A percentile compares a stretch with the other conserved stretches of the same genome.
These are phyloP conservation scores for Cinclus mexicanus DNA, from an alignment of 2,113 vertebrate species.

Conservation along the genomic window DNA sequence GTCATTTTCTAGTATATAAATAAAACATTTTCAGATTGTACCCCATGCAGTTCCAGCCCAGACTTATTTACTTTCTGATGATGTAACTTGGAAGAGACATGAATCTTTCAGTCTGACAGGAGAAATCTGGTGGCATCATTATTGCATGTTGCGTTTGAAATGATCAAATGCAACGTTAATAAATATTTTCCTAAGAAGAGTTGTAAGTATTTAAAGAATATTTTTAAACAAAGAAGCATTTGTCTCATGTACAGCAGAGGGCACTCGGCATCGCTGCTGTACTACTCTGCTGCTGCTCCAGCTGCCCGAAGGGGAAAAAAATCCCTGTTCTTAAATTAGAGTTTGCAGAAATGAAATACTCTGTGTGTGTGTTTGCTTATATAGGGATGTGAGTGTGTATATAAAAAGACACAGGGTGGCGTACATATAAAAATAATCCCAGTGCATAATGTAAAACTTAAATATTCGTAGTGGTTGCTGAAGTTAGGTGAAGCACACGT, in stretches of 20 bases:
- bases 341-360: slow-evolving; percentile 31
- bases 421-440: slow-evolving; percentile 50
- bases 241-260: slow-evolving; percentile 71
- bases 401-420: slow-evolving; percentile 47
- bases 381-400: background rate
- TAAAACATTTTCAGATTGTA: slow-evolving; percentile 20
- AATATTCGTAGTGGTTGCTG: background rate
- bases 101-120: background rate
- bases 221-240: background rate
- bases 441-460: slow-evolving; percentile 18
- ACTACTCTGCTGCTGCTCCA: background rate
- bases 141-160: fast-evolving
- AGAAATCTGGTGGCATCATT: background rate
- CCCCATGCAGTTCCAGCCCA: background rate
- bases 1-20: slow-evolving; percentile 8
- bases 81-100: background rate
- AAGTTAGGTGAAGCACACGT: background rate
- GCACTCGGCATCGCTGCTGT: slow-evolving; percentile 28
- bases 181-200: background rate
- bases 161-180: background rate
- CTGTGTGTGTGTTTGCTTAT: slow-evolving; percentile 20
- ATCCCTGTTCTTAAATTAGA: background rate
- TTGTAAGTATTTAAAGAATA: background rate
- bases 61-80: background rate
- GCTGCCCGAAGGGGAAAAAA: background rate